Evolutionary conservation across 2,888 invertebrate species (phyloP), one percentile per base, ranked within the genome.

Genomic region (Cephalotes varians): DNA sequence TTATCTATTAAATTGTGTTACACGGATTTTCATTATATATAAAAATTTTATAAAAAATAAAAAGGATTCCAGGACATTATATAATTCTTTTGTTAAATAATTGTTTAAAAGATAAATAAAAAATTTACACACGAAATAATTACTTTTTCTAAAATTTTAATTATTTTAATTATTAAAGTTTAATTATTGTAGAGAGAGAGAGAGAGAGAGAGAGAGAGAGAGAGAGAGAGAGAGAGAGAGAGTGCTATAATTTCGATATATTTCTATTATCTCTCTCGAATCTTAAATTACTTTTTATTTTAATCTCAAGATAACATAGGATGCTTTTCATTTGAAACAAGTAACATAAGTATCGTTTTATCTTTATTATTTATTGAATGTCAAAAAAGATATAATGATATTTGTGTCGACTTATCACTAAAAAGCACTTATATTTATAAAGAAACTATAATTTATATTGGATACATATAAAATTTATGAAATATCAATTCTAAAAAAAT

Each of bases 221-320:
- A n/a, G n/a, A n/a, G n/a, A n/a, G n/a, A n/a, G n/a, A n/a, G n/a
- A n/a, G n/a, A n/a, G n/a, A n/a, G n/a, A n/a, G n/a, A n/a, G n/a
- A n/a, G n/a, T n/a, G n/a, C n/a, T n/a, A n/a, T n/a, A n/a, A n/a
- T n/a, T n/a, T n/a, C n/a, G n/a, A n/a, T n/a, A n/a, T n/a, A n/a
- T n/a, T n/a, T n/a, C n/a, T n/a, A n/a, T n/a, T n/a, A n/a, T n/a
- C n/a, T n/a, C n/a, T n/a, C n/a, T n/a, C n/a, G 18, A 56, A 28
- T 56, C 56, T 18, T 56, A 56, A 56, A 56, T 56, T 56, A 28
- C 28, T 28, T 56, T 56, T 56, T 7, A 56, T 56, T 56, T 56
- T 56, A 28, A 56, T 56, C 18, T 7, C 28, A 28, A 31, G 2
- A 28, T 28, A 56, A 56, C 18, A n/a, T n/a, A n/a, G n/a, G n/a